Evolutionary conservation across 2,113 vertebrate species (phyloP), one percentile per base, ranked within the genome.

Genomic region (Corvus moneduloides): DNA sequence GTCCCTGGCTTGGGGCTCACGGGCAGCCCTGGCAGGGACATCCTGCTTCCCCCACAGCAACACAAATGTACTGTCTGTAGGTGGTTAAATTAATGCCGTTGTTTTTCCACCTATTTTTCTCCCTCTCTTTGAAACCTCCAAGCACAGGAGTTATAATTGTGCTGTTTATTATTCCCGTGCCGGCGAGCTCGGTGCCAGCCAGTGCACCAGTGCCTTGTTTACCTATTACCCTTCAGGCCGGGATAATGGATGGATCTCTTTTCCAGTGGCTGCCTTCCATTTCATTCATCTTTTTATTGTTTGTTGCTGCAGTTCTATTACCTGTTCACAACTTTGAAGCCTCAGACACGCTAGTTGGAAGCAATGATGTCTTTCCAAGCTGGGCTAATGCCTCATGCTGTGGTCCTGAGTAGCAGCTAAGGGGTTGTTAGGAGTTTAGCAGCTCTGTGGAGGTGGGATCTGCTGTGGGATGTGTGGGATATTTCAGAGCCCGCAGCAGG

Each of bases 261-360:
- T 96, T 95, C 88, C 66, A 61, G 76, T 91, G 94, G 77, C 96
- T 49, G 89, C 91, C 92, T 96, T 89, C 94, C 89, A 90, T 97
- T 97, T 95, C 95, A 90, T 97, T 95, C 91, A 93, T 94, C 91
- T 90, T 94, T 97, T 97, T 97, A 97, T 98, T 96, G 95, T 91
- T 94, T 97, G 96, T 94, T 96, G 93, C 96, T 26, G 67, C 88
- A 81, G 95, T 98, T 98, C 97, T 97, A 94, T 98, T 97, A 98
- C 97, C 97, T 97, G 97, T 75, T 97, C 68, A 32, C 59, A 27
- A 43, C 90, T 96, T 90, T 79, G 92, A 93, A 94, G 94, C 94
- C 93, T 97, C 83, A 87, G 71, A 92, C 87, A 77, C 10, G 13
- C 69, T 69, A 39, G 72, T 62, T 94, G 93, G 92, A 92, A 87